Conservation (phyloP, 2,888 invertebrate genomes). For the Coelogynopora nodosa region DNA sequence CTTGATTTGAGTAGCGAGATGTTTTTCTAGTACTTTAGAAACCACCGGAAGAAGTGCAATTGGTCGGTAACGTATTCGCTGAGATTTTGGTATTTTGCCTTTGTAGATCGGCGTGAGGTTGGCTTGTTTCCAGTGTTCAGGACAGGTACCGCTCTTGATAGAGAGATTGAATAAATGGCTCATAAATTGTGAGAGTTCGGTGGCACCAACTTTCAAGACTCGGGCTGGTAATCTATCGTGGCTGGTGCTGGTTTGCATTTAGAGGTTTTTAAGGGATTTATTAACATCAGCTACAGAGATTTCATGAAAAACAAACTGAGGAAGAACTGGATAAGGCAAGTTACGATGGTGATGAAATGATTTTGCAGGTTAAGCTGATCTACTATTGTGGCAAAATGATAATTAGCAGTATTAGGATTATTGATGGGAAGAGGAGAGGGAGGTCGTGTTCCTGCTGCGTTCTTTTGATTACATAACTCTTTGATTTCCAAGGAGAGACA, state of each 20-base stretch:
- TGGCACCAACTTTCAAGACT: background rate
- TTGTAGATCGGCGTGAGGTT: background rate
- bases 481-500: background rate
- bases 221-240: background rate
- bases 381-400: background rate
- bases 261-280: slow-evolving; percentile 11
- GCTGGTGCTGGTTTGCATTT: background rate
- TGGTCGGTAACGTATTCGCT: background rate
- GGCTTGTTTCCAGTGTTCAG: background rate
- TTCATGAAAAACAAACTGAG: background rate
- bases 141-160: background rate
- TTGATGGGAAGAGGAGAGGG: background rate
- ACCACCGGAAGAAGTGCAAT: slow-evolving; percentile 8
- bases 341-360: background rate
- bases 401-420: background rate
- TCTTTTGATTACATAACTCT: background rate
- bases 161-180: slow-evolving; percentile 11
- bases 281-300: background rate
- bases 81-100: background rate
- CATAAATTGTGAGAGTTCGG: background rate
- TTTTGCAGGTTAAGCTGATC: background rate
- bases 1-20: background rate
- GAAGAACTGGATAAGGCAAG: background rate
- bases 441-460: background rate
- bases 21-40: slow-evolving; percentile 1